These are phyloP conservation scores for Cryptus armator DNA, from an alignment of 2,888 invertebrate species.

Conservation along the genomic window DNA sequence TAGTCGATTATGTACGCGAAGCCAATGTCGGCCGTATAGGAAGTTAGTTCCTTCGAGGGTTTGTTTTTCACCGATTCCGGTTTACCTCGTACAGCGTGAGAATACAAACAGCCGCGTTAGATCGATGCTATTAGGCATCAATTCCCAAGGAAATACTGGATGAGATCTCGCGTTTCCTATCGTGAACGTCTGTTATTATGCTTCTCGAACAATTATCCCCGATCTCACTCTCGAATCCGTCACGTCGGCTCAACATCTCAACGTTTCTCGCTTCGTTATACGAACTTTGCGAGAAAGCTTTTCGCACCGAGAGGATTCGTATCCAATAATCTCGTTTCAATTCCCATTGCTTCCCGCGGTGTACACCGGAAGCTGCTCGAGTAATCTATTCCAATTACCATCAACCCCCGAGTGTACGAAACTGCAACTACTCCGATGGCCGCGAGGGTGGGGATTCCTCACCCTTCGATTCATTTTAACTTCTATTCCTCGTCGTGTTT, in stretches of 20 bases:
- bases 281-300: conserved; percentile 13
- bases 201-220: neutral
- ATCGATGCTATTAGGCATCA: conserved; percentile 31
- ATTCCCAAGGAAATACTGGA: conserved; percentile 69
- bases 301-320: neutral
- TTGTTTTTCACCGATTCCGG: neutral
- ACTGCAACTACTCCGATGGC: neutral
- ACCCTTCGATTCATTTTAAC: neutral
- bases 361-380: conserved; percentile 19
- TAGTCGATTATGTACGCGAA: neutral
- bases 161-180: conserved; percentile 66
- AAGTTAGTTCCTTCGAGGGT: neutral
- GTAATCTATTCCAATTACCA: conserved; percentile 11
- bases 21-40: neutral
- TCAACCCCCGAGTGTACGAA: neutral
- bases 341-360: conserved; percentile 18
- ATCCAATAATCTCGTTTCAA: conserved; percentile 19
- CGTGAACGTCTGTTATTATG: conserved; percentile 39
- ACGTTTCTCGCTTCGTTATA: conserved; percentile 11
- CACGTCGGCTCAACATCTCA: conserved; percentile 15
- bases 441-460: neutral
- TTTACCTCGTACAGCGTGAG: neutral
- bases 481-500: neutral
- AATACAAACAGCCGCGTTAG: neutral
- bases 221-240: conserved; percentile 9